Percentiles rank a stretch among this genome's conserved stretches.
Conservation (phyloP, 2,888 invertebrate genomes). For the Encarsia formosa region DNA sequence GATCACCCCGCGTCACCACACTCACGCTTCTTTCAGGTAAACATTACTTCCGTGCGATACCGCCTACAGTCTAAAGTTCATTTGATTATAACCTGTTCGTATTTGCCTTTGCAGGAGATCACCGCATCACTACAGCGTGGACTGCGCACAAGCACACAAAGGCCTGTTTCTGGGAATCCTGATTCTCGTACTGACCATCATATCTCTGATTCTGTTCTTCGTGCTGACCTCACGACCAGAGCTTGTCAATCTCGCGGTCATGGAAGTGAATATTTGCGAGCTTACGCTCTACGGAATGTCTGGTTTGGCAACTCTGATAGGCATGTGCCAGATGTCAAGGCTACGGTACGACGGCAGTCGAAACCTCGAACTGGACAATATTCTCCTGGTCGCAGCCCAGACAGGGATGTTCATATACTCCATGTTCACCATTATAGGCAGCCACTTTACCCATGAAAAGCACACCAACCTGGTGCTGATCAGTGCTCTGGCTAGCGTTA, state of each 20-base stretch:
- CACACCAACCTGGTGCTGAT: constrained; percentile 78
- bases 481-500: constrained; percentile 78
- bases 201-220: constrained; percentile 86
- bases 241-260: constrained; percentile 76
- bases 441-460: constrained; percentile 79
- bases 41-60: background rate
- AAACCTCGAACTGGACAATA: constrained; percentile 83
- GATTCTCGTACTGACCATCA: constrained; percentile 83
- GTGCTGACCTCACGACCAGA: constrained; percentile 79
- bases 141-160: constrained; percentile 90
- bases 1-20: constrained; percentile 41
- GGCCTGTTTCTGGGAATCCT: constrained; percentile 87
- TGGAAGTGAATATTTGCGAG: constrained; percentile 87
- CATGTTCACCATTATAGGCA: constrained; percentile 89
- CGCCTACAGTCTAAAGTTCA: background rate
- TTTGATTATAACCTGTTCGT: background rate
- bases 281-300: constrained; percentile 81
- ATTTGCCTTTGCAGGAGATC: constrained; percentile 63
- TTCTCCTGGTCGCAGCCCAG: constrained; percentile 86
- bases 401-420: constrained; percentile 93
- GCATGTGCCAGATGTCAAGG: constrained; percentile 82
- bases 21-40: constrained; percentile 48
- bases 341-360: constrained; percentile 79
- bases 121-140: constrained; percentile 88
- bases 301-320: constrained; percentile 79